Evolutionary conservation across 2,113 vertebrate species (phyloP).

Genomic region (Sylvilagus bachmani): DNA sequence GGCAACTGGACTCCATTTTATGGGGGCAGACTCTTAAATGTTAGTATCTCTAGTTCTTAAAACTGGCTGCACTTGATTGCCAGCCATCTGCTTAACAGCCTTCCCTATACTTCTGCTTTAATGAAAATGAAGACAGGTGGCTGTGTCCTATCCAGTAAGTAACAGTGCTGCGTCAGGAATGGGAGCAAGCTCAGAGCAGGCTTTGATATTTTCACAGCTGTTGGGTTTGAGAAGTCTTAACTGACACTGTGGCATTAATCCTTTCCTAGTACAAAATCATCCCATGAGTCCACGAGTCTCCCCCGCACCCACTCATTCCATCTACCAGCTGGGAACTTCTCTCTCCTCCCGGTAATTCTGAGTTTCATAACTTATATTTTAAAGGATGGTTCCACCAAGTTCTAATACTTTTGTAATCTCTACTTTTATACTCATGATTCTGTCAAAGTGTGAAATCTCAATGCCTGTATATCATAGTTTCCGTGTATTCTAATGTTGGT

Average conservation of each 20-base stretch:
- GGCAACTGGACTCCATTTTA: not conserved
- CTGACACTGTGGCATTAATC: conserved; percentile 51
- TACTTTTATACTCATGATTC: not conserved
- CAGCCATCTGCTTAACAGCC: not conserved
- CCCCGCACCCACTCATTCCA: not conserved
- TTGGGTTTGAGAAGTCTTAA: conserved; percentile 21
- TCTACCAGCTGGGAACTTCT: not conserved
- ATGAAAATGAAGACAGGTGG: not conserved
- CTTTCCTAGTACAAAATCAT: not conserved
- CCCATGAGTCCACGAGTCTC: not conserved
- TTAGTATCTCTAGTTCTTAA: not conserved
- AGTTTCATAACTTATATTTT: conserved; percentile 29
- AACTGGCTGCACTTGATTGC: not conserved
- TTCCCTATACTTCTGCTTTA: not conserved
- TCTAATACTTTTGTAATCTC: not conserved
- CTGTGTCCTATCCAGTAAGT: not conserved
- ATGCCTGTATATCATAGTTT: conserved; percentile 21
- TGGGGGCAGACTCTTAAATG: not conserved
- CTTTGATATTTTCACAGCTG: conserved; percentile 25
- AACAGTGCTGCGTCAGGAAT: not conserved
- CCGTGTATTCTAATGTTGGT: conserved; percentile 35
- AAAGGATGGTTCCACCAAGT: not conserved
- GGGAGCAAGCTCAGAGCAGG: not conserved
- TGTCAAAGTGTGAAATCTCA: conserved; percentile 51
- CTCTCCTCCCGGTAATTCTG: not conserved